These are phyloP conservation scores for Enteromius mattozi DNA, from an alignment of 2,797 vertebrate species.

Conservation along the genomic window DNA sequence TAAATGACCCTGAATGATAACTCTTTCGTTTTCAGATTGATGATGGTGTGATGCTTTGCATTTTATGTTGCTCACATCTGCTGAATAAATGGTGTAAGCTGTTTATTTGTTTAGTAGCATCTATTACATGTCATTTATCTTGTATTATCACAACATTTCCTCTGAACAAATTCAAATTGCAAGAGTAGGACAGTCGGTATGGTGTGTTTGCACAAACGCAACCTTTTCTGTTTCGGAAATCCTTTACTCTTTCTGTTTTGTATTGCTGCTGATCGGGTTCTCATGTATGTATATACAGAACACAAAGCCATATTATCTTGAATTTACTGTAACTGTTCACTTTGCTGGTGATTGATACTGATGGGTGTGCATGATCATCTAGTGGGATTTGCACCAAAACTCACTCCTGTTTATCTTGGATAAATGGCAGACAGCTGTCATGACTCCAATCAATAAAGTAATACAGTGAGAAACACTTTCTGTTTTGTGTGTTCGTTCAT, in stretches of 20 bases:
- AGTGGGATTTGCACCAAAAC: conserved; percentile 51
- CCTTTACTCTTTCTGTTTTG: conserved; percentile 43
- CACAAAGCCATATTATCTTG: conserved; percentile 52
- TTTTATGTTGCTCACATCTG: conserved; percentile 19
- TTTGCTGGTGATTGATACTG: conserved; percentile 34
- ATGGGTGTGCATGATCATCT: conserved; percentile 53
- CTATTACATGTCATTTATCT: not conserved
- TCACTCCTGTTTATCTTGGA: conserved; percentile 36
- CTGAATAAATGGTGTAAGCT: conserved; percentile 19
- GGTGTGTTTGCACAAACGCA: conserved; percentile 54
- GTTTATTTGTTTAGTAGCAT: conserved; percentile 16
- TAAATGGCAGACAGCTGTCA: conserved; percentile 10
- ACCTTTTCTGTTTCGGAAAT: conserved; percentile 36
- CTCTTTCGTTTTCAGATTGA: conserved; percentile 1
- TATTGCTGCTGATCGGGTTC: conserved; percentile 53
- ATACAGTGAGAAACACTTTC: conserved; percentile 11
- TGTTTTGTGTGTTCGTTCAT: not conserved
- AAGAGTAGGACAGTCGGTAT: not conserved
- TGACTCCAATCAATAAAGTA: conserved; percentile 55
- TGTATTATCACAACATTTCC: conserved; percentile 13
- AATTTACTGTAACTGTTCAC: conserved; percentile 53
- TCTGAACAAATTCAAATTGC: not conserved
- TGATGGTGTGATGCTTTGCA: conserved; percentile 19
- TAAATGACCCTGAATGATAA: conserved; percentile 35
- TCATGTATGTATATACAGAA: conserved; percentile 55